phyloP scores from a whole-genome alignment of 2,888 invertebrate species.

The Brachyptera risi region DNA sequence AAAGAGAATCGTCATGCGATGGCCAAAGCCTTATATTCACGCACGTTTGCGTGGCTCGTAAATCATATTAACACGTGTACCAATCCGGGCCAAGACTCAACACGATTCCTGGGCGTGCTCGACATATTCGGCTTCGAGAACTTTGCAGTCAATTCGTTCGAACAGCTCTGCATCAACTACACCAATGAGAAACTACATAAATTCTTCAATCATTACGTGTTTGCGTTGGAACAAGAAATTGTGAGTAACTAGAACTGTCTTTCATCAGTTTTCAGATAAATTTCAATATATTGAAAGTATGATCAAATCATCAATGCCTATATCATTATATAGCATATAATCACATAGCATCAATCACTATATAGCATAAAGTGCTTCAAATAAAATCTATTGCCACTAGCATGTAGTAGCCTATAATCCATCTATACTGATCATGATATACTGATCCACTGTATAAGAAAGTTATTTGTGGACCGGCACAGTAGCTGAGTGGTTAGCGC shows the following conservation, averaged over 20 bases:
- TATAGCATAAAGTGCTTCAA: too few species aligned
- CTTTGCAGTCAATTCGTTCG: constrained; percentile 84
- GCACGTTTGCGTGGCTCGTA: constrained; percentile 89
- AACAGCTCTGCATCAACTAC: constrained; percentile 91
- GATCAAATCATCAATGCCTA: background rate
- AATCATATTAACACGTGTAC: constrained; percentile 89
- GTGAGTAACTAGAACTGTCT: constrained; percentile 54
- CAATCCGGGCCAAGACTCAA: constrained; percentile 78
- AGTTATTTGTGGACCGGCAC: too few species aligned
- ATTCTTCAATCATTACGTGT: constrained; percentile 95
- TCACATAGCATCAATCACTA: too few species aligned
- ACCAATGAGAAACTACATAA: constrained; percentile 92
- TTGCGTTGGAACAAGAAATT: constrained; percentile 88
- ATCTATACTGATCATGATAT: too few species aligned
- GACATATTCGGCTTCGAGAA: constrained; percentile 95
- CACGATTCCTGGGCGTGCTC: constrained; percentile 77
- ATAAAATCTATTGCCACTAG: too few species aligned
- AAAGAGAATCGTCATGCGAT: constrained; percentile 88
- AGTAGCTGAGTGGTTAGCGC: too few species aligned
- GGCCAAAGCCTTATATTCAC: constrained; percentile 86
- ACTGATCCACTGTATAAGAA: too few species aligned
- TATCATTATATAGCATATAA: too few species aligned
- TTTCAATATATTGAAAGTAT: background rate
- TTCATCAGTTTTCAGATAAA: constrained; percentile 23
- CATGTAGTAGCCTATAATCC: too few species aligned